A percentile compares a stretch with the other conserved stretches of the same genome.
These are phyloP conservation scores for Tachina fera DNA, from an alignment of 2,888 invertebrate genomes.

Conservation along the genomic window DNA sequence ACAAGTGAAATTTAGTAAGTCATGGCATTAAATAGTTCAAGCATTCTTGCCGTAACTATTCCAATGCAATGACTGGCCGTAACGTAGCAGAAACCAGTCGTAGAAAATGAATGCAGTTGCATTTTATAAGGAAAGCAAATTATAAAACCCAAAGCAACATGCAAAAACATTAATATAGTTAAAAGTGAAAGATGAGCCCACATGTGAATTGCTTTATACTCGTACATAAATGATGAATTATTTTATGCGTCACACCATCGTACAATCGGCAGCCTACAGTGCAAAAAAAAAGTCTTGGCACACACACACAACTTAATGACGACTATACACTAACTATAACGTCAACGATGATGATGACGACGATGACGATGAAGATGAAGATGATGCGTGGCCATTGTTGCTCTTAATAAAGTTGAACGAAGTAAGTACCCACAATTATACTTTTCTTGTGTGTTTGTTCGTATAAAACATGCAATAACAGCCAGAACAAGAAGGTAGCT, in stretches of 20 bases:
- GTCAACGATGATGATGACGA: slow-evolving; percentile 17
- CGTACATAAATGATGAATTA: slow-evolving; percentile 57
- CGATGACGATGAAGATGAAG: slow-evolving; percentile 40
- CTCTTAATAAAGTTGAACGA: slow-evolving; percentile 54
- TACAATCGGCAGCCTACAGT: slow-evolving; percentile 37
- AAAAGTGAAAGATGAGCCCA: slow-evolving; percentile 56
- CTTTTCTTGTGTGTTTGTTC: slow-evolving; percentile 17
- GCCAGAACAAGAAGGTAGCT: slow-evolving; percentile 4
- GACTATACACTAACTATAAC: slow-evolving; percentile 1
- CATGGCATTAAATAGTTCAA: background rate
- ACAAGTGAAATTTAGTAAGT: no score
- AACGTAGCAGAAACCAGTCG: background rate
- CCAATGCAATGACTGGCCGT: slow-evolving; percentile 16
- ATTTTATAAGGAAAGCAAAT: background rate
- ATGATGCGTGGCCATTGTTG: slow-evolving; percentile 66
- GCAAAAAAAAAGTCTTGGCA: slow-evolving; percentile 19
- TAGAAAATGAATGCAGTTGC: slow-evolving; percentile 36
- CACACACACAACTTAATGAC: slow-evolving; percentile 8
- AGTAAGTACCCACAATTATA: slow-evolving; percentile 59
- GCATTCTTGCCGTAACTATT: slow-evolving; percentile 2
- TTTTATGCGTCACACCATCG: slow-evolving; percentile 56
- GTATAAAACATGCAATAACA: slow-evolving; percentile 40
- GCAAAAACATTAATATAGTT: slow-evolving; percentile 1
- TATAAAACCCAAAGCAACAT: slow-evolving; percentile 16
- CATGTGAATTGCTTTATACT: slow-evolving; percentile 46